phyloP scores from a whole-genome alignment of 2,888 invertebrate genomes.

The Harpalus rubripes region DNA sequence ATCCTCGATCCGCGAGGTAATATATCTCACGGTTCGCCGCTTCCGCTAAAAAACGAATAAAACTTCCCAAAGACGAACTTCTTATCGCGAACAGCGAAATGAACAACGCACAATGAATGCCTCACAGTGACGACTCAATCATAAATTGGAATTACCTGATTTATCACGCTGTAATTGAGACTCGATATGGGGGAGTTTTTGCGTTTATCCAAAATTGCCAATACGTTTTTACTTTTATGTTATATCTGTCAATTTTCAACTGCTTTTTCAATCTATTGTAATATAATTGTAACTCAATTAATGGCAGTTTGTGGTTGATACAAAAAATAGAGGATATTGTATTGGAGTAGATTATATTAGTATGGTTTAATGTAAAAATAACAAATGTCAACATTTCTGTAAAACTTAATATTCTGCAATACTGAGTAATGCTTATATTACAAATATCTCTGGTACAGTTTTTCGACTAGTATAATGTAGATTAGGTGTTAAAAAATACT shows the following conservation, averaged over 20 bases:
- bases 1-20: constrained; percentile 34
- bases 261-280: neutral
- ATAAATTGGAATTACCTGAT: constrained; percentile 35
- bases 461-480: no score
- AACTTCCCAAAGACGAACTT: constrained; percentile 58
- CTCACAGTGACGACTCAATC: constrained; percentile 33
- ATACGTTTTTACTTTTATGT: neutral
- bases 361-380: no score
- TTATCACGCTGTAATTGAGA: constrained; percentile 7
- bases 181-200: neutral
- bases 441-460: no score
- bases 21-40: constrained; percentile 60
- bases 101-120: constrained; percentile 45
- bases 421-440: no score
- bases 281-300: no score
- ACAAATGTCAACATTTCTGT: no score
- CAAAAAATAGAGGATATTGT: no score
- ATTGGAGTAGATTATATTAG: no score
- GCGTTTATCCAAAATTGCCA: neutral
- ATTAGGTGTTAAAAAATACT: no score
- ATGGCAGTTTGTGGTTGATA: no score
- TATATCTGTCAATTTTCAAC: neutral
- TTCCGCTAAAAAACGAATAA: constrained; percentile 56
- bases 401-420: no score
- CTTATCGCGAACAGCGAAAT: constrained; percentile 49